Conservation (phyloP, 2,888 invertebrate genomes). For the Coelogynopora nodosa region DNA sequence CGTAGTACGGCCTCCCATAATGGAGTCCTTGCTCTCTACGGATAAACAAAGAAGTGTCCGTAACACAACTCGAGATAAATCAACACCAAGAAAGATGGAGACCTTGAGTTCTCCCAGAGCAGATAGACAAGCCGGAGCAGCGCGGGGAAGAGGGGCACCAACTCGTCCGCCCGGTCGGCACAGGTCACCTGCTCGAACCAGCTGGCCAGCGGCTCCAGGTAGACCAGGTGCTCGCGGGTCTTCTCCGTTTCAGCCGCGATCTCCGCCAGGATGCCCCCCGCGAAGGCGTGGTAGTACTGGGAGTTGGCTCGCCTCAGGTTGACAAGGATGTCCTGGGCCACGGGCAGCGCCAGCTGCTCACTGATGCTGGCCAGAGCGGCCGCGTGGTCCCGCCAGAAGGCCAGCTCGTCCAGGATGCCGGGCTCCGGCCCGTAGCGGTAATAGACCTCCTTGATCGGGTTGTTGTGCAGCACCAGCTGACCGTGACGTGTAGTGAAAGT, state of each 20-base stretch:
- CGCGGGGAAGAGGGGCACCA: conserved; percentile 57
- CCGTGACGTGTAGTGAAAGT: too few relatives aligned
- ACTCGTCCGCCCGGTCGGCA: conserved; percentile 53
- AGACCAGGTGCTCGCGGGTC: conserved; percentile 56
- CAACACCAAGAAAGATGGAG: too few relatives aligned
- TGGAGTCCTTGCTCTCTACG: too few relatives aligned
- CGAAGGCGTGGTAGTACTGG: conserved; percentile 56
- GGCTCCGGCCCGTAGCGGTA: conserved; percentile 55
- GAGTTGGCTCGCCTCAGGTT: conserved; percentile 60
- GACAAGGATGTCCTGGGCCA: conserved; percentile 58
- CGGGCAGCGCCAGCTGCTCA: conserved; percentile 56
- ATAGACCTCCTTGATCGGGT: conserved; percentile 55
- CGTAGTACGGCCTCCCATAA: too few relatives aligned
- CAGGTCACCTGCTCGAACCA: conserved; percentile 56
- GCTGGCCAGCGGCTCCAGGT: conserved; percentile 56
- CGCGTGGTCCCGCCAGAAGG: conserved; percentile 58
- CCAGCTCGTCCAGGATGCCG: conserved; percentile 57
- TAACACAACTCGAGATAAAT: too few relatives aligned
- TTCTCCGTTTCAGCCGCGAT: conserved; percentile 49
- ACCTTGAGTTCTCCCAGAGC: conserved; percentile 54
- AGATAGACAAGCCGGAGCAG: conserved; percentile 58
- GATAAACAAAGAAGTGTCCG: too few relatives aligned
- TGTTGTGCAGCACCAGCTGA: conserved; percentile 57
- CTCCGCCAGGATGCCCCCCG: conserved; percentile 58
- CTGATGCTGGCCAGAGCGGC: conserved; percentile 57